Conservation (phyloP, 2,113 vertebrate species). For the Thryonomys swinderianus region DNA sequence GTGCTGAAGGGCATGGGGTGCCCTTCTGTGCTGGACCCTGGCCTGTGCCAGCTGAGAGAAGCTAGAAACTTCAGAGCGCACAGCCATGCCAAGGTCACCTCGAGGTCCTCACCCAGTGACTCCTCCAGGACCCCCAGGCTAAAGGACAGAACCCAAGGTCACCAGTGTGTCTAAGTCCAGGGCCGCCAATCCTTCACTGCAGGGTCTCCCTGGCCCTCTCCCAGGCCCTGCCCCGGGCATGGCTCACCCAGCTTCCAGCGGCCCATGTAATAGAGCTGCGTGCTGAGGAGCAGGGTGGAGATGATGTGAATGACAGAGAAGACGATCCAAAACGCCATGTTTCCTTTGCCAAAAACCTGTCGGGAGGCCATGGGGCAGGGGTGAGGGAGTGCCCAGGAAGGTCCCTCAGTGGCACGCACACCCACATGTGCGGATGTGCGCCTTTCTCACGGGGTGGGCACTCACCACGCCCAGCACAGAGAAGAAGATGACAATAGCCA, state of each 20-base stretch:
- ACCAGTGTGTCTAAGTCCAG: neutral
- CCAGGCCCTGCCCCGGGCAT: neutral
- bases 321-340: conserved; percentile 94
- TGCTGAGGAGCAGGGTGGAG: conserved; percentile 96
- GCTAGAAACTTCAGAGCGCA: neutral
- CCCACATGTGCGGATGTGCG: accelerated
- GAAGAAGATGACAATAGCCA: conserved; percentile 97
- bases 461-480: conserved; percentile 97
- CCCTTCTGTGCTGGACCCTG: accelerated
- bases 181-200: neutral
- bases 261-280: conserved; percentile 98
- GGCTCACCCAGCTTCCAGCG: conserved; percentile 94
- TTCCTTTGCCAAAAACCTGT: conserved; percentile 96
- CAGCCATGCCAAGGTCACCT: neutral
- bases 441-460: neutral
- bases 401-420: accelerated
- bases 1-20: accelerated
- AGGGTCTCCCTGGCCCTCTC: neutral
- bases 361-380: neutral
- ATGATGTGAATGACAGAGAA: conserved; percentile 97
- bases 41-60: accelerated
- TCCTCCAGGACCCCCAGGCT: neutral
- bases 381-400: neutral
- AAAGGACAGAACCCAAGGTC: neutral
- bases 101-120: neutral